Base-by-base conservation (phyloP, 1,140 invertebrate genomes). In the Macrocentrus cingulum region DNA sequence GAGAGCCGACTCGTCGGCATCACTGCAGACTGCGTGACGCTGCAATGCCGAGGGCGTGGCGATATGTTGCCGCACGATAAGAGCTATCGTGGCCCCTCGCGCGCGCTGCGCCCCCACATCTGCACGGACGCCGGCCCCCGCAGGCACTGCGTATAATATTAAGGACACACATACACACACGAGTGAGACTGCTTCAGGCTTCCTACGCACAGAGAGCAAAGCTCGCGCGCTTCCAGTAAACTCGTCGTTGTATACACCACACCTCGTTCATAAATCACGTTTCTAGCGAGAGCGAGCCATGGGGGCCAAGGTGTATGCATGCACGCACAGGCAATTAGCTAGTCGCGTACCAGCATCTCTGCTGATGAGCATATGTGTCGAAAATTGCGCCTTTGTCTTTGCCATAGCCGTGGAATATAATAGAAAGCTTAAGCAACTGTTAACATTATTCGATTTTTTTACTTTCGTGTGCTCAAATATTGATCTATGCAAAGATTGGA, bases 11-110 rank as follows among this genome's bases (percentile, higher is more conserved):
- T 58, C 22, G 41, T 50, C 25, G 48, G 56, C 49, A 56, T 60
- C 41, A 20, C 18, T 42, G 57, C 23, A 63, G 61, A 63, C 61
- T 63, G 61, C 61, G 61, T 63, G 61, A 56, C 61, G 61, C 61
- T 63, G 37, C 18, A 53, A 52, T 42, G 52, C 52, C 41, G 53
- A 63, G 54, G 61, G 61, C 57, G 61, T 63, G 61, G 61, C 61
- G 57, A 61, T 52, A 61, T 53, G 57, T 60, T 42, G 57, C 25
- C 39, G 48, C 55, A 56, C 53, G 61, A 63, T 63, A 63, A 59
- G 61, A 63, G 50, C 52, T 60, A 51, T 58, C 60, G 54, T 48
- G 54, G 45, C 52, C 46, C 52, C 54, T 50, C 42, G 22, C 49
- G 41, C n/a, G 18, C 37, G 39, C n/a, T 48, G 51, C 52, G 46